Evolutionary conservation across 2,797 vertebrate genomes (phyloP).

Genomic region (Chloroceryle inda): DNA sequence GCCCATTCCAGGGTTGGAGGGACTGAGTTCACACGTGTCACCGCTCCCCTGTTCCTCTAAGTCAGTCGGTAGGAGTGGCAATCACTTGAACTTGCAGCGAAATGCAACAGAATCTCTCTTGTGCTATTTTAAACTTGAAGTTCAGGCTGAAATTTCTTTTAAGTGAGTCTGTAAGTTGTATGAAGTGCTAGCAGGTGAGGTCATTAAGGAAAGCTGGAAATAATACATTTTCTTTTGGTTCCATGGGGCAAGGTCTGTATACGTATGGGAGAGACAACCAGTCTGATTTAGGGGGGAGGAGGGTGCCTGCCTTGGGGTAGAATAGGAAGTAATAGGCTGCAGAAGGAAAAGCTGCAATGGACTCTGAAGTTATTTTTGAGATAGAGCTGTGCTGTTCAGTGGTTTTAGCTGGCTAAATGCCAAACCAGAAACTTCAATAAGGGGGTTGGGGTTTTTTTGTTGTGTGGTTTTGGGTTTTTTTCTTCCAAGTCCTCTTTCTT

Average conservation of each 20-base stretch:
- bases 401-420: not conserved
- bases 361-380: not conserved
- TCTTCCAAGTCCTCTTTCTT: not conserved
- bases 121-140: not conserved
- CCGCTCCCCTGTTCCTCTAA: not conserved
- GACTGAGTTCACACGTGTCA: not conserved
- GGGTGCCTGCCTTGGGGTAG: not conserved
- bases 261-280: not conserved
- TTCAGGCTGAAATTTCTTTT: not conserved
- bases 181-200: not conserved
- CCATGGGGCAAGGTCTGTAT: not conserved
- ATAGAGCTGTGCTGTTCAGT: not conserved
- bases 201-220: not conserved
- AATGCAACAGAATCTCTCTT: not conserved
- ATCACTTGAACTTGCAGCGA: not conserved
- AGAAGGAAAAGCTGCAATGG: not conserved
- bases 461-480: not conserved
- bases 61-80: not conserved
- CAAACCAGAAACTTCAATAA: not conserved
- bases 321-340: not conserved
- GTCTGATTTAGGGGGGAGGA: not conserved
- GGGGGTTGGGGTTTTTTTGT: no score
- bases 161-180: not conserved
- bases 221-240: not conserved
- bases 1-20: rapidly evolving